A percentile compares a stretch with the other conserved stretches of the same genome.
Evolutionary conservation across 2,888 invertebrate genomes (phyloP).

Genomic region (Drosophila nigricruria): DNA sequence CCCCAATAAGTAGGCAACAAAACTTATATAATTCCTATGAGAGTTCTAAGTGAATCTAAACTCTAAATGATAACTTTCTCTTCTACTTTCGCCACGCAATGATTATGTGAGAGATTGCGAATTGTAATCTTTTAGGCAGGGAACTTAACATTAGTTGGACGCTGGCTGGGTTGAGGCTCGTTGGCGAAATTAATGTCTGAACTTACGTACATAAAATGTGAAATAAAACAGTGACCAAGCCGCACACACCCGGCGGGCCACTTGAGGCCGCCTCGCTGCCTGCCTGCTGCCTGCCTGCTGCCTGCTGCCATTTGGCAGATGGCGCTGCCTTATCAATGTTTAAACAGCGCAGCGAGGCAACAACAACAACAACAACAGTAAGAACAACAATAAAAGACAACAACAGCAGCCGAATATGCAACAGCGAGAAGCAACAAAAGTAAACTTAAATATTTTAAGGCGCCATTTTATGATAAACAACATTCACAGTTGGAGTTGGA

Average conservation of each 20-base stretch:
- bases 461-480: constrained; percentile 52
- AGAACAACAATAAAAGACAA: constrained; percentile 8
- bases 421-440: constrained; percentile 30
- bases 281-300: no score
- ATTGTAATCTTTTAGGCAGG: neutral
- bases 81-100: neutral
- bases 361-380: constrained; percentile 13
- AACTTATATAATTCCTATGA: neutral
- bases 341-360: constrained; percentile 64
- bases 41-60: neutral
- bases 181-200: constrained; percentile 60
- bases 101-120: constrained; percentile 6
- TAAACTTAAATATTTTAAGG: constrained; percentile 52
- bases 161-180: neutral
- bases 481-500: constrained; percentile 13
- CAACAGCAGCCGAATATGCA: constrained; percentile 19
- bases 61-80: neutral
- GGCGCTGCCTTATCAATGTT: constrained; percentile 68
- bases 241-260: constrained; percentile 6
- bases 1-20: constrained; percentile 2
- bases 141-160: neutral
- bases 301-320: constrained; percentile 30
- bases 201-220: constrained; percentile 53
- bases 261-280: constrained; percentile 5
- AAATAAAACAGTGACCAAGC: constrained; percentile 62